phyloP scores from a whole-genome alignment of 2,113 vertebrate genomes.

The Coturnix japonica region DNA sequence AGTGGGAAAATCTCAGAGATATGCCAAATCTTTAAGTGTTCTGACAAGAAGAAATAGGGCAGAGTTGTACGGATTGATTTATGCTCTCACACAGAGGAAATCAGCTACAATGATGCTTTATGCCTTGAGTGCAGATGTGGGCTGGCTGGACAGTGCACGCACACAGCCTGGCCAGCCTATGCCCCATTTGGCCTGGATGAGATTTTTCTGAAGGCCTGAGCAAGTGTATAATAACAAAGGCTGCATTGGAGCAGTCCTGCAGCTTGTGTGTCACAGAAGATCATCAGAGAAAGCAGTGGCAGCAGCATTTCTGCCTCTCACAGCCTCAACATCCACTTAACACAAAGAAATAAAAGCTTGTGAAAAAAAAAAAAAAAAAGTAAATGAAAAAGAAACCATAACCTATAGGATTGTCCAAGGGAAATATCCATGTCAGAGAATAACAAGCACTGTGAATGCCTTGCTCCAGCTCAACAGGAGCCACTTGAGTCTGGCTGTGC shows the following conservation, averaged over 20 bases:
- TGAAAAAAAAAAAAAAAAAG: background rate
- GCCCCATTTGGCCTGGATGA: background rate
- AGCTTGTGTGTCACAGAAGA: background rate
- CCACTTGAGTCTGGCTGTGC: background rate
- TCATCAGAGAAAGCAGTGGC: background rate
- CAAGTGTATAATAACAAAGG: background rate
- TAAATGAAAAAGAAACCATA: background rate
- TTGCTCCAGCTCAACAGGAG: background rate
- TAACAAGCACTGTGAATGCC: background rate
- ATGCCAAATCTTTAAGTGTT: fast-evolving
- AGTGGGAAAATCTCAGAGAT: background rate
- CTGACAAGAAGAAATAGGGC: background rate
- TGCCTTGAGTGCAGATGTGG: background rate
- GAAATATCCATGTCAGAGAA: background rate
- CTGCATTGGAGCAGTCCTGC: background rate
- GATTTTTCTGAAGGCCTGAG: background rate
- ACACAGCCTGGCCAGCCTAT: background rate
- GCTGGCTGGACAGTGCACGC: background rate
- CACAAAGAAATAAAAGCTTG: background rate
- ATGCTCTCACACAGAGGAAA: fast-evolving
- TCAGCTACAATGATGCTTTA: background rate
- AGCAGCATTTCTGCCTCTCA: background rate
- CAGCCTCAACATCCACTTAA: background rate
- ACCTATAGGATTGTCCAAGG: background rate
- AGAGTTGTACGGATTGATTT: fast-evolving